Percentiles rank a stretch among this genome's conserved stretches.
Evolutionary conservation across 2,113 vertebrate genomes (phyloP).

Genomic region (Solea solea): DNA sequence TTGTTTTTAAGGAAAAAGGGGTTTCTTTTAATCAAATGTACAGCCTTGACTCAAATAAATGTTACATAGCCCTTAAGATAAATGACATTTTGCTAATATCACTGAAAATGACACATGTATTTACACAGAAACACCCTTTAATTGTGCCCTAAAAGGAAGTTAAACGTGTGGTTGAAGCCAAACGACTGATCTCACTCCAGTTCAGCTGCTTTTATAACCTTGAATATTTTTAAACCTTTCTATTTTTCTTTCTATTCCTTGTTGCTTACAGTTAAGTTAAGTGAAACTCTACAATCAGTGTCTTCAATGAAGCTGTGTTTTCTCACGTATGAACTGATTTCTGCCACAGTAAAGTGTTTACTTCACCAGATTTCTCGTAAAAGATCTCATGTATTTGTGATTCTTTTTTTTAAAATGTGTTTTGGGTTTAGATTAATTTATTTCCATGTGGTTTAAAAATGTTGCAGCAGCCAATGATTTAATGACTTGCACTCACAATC

Average conservation of each 20-base stretch:
- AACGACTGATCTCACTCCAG: constrained; percentile 38
- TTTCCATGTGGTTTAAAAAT: no score
- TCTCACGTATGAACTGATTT: not conserved
- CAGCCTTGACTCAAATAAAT: constrained; percentile 1
- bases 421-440: not conserved
- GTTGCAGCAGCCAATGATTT: no score
- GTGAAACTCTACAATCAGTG: constrained; percentile 30
- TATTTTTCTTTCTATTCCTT: constrained; percentile 18
- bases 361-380: not conserved
- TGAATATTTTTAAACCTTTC: constrained; percentile 5
- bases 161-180: constrained; percentile 18
- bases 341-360: constrained; percentile 3
- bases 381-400: not conserved
- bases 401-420: not conserved
- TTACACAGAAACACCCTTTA: constrained; percentile 16
- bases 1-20: constrained; percentile 32
- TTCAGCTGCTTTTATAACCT: constrained; percentile 26
- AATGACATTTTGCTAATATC: not conserved
- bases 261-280: not conserved
- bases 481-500: no score
- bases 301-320: not conserved
- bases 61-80: not conserved
- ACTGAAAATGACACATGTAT: constrained; percentile 18
- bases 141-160: not conserved
- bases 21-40: constrained; percentile 19